A percentile compares a stretch with the other conserved stretches of the same genome.
Conservation (phyloP, 2,797 vertebrate species). For the Manis javanica region DNA sequence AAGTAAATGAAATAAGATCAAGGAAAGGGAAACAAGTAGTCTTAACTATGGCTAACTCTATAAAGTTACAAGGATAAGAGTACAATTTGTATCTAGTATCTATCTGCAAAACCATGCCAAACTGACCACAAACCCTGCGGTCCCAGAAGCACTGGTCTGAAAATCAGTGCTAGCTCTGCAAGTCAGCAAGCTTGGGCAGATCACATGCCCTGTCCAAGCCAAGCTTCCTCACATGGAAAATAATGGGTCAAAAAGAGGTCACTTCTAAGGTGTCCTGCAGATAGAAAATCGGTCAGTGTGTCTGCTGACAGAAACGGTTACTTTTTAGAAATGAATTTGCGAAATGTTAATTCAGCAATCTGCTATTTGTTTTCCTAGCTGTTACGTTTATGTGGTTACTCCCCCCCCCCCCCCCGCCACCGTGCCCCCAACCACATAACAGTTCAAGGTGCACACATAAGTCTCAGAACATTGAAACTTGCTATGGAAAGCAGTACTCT, state of each 20-base stretch:
- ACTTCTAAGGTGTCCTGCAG: neutral
- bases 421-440: neutral
- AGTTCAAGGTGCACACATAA: neutral
- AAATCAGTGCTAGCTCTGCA: neutral
- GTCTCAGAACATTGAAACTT: neutral
- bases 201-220: neutral
- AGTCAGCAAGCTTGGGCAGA: neutral
- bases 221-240: neutral
- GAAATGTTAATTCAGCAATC: neutral
- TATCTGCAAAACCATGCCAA: neutral
- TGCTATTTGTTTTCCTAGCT: neutral
- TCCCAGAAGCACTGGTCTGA: neutral
- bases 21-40: neutral
- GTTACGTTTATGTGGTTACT: neutral
- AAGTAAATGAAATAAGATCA: neutral
- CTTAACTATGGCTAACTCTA: neutral
- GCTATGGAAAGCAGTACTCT: neutral
- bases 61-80: neutral
- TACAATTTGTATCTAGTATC: neutral
- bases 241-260: neutral
- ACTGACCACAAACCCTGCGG: neutral
- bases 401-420: too few relatives aligned
- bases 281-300: neutral
- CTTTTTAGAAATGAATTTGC: conserved; percentile 11
- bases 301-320: neutral